Conservation (phyloP, 2,113 vertebrate genomes). For the Sitta europaea region DNA sequence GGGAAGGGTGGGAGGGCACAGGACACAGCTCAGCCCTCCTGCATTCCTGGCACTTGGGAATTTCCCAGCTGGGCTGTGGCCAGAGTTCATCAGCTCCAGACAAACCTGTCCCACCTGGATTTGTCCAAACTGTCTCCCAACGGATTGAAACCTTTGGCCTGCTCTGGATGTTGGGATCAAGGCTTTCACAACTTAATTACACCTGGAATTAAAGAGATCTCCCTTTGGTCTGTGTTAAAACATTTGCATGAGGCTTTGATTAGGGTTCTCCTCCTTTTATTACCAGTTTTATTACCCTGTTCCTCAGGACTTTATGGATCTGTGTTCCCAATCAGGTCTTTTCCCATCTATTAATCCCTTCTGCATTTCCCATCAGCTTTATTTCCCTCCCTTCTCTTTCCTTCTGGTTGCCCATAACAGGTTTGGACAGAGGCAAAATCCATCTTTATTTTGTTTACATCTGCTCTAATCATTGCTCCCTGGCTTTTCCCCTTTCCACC, state of each 20-base stretch:
- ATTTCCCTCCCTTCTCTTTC: not conserved
- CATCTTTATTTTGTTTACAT: not conserved
- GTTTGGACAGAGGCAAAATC: not conserved
- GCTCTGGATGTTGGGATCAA: not conserved
- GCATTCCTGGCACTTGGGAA: not conserved
- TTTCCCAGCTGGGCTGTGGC: not conserved
- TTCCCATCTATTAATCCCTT: not conserved
- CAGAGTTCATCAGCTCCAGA: not conserved
- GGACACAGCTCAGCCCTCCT: not conserved
- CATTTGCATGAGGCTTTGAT: not conserved
- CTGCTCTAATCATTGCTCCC: not conserved
- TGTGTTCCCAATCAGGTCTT: not conserved
- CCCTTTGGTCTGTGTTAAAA: not conserved
- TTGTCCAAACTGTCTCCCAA: not conserved
- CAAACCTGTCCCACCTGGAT: not conserved
- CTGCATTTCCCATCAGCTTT: not conserved
- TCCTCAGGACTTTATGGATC: not conserved
- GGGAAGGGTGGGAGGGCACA: not conserved
- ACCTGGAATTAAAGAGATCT: not conserved
- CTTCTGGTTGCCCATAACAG: not conserved
- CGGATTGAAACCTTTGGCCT: not conserved
- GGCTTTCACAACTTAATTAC: not conserved
- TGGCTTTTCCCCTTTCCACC: not conserved
- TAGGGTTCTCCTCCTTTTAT: not conserved
- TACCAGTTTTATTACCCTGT: not conserved